Base-by-base conservation (phyloP, 2,888 invertebrate genomes). In the Stenoptilia bipunctidactyla region DNA sequence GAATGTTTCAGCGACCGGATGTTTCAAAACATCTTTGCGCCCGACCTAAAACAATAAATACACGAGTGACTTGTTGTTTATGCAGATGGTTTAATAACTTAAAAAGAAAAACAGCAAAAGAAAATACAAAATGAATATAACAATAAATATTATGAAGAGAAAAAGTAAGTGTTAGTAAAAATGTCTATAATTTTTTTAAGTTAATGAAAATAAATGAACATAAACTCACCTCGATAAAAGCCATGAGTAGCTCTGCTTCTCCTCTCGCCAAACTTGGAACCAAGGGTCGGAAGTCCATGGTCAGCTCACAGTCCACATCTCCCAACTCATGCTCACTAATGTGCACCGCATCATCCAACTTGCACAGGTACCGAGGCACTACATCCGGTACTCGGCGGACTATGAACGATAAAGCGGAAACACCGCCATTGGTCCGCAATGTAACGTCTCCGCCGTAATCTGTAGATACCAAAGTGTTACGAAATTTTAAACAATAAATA, bases 1-100 rank as follows among this genome's bases (percentile, higher is more conserved):
- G 60, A 94, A 94, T 2, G 93, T 93, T 66, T 94, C 93, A 47
- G 92, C 93, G 0, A 94, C 83, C 0, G 94, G 94, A 70, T 94
- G 94, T 62, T 92, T 92, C 1, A 94, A 67, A 6, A 94, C 84
- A 39, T 92, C 89, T 53, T 90, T 89, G 48, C 91, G 91, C 1
- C 93, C 93, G 1, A 92, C 92, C 82, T 83, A 14, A 13, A 34
- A 30, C 6, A 30, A 20, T 20, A 20, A 20, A 20, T 20, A 20
- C 20, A 20, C 8, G 20, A 8, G 8, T 20, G 20, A n/a, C n/a
- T n/a, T n/a, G n/a, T n/a, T n/a, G n/a, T n/a, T n/a, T n/a, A n/a
- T 20, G 8, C 8, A 20, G 20, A 20, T 20, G 20, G 20, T 20
- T 20, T 8, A 20, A 20, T 20, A 13, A n/a, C n/a, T n/a, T n/a